Conservation (phyloP, 1,140 invertebrate species). For the Philaenus spumarius region DNA sequence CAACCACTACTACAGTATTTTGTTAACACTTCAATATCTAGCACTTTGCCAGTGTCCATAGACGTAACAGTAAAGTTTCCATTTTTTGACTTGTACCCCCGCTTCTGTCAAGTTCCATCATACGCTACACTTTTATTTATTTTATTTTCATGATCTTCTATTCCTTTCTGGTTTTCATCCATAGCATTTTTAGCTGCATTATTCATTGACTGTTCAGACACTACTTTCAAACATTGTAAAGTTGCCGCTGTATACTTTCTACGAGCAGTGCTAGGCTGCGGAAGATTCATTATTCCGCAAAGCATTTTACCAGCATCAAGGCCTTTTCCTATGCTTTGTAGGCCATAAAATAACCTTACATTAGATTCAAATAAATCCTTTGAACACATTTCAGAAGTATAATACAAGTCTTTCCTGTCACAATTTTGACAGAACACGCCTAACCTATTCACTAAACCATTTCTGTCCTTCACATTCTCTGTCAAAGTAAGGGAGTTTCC, state of each 20-base stretch:
- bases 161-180: background rate
- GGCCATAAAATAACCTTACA: no score
- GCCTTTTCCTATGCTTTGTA: no score
- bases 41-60: background rate
- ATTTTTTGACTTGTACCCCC: background rate
- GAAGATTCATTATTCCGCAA: background rate
- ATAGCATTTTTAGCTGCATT: background rate
- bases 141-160: background rate
- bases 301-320: background rate
- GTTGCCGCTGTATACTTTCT: background rate
- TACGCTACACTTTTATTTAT: background rate
- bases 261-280: background rate
- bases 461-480: no score
- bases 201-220: background rate
- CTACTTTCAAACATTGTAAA: background rate
- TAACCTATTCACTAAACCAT: no score
- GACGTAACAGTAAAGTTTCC: background rate
- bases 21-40: background rate
- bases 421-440: no score
- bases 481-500: no score
- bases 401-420: no score
- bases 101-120: background rate
- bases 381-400: no score
- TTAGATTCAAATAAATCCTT: no score
- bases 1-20: slow-evolving; percentile 3